Conservation (phyloP, 2,797 vertebrate species). For the Chrysocyon brachyurus region DNA sequence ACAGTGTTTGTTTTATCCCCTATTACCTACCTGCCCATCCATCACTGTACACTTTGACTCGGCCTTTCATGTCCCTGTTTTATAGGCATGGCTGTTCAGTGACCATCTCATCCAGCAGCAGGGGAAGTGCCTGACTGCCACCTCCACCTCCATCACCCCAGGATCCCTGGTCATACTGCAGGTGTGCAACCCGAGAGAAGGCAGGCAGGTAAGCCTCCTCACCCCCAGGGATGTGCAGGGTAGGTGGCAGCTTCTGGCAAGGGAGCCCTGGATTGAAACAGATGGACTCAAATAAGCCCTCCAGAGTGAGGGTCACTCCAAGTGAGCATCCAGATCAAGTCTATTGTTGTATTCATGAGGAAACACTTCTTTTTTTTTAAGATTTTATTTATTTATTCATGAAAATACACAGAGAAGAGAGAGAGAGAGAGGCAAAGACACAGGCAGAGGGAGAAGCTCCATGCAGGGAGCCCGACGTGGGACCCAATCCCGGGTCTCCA, state of each 20-base stretch:
- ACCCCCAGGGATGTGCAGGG: fast-evolving
- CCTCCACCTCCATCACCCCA: conserved; percentile 91
- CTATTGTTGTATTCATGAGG: background rate
- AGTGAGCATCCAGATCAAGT: background rate
- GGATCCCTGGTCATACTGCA: conserved; percentile 96
- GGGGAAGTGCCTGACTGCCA: conserved; percentile 95
- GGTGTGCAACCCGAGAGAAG: conserved; percentile 95
- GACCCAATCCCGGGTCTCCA: too few relatives aligned
- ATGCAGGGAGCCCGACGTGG: too few relatives aligned
- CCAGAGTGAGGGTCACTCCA: background rate
- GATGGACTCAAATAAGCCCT: background rate
- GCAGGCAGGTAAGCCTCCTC: conserved; percentile 93
- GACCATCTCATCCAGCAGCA: conserved; percentile 97
- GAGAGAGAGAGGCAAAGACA: too few relatives aligned
- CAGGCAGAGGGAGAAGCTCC: too few relatives aligned
- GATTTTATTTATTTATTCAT: too few relatives aligned
- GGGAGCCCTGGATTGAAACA: background rate
- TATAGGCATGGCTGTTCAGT: conserved; percentile 95
- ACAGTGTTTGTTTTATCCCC: background rate
- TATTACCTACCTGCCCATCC: background rate
- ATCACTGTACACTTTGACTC: background rate
- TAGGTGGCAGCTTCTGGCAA: background rate
- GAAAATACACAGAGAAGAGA: too few relatives aligned
- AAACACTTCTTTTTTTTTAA: background rate
- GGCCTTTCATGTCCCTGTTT: conserved; percentile 61